A percentile compares a stretch with the other conserved stretches of the same genome.
These are phyloP conservation scores for Pocillopora meandrina DNA, from an alignment of 92 coral and sea anemone species.

Conservation along the genomic window DNA sequence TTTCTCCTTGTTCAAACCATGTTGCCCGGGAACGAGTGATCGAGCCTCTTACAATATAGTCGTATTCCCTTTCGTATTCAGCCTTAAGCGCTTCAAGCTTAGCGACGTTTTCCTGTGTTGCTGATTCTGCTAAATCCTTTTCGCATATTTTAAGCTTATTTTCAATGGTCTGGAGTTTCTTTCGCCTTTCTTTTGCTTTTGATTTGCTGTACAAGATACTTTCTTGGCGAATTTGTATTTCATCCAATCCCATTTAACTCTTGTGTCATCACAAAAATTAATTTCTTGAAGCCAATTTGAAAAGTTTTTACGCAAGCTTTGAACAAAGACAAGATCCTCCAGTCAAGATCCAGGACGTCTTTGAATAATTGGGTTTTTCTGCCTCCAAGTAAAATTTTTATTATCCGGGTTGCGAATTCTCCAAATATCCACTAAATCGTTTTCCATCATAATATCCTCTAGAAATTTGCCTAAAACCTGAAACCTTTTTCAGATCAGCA, in stretches of 20 bases:
- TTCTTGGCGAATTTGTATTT: neutral
- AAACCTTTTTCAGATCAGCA: too few species aligned
- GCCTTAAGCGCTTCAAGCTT: slow-evolving; percentile 15
- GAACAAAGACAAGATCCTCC: neutral
- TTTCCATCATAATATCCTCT: too few species aligned
- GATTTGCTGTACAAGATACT: neutral
- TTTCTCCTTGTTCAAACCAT: slow-evolving; percentile 40
- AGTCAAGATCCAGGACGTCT: neutral
- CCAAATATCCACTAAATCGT: too few species aligned
- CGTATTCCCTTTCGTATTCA: slow-evolving; percentile 26
- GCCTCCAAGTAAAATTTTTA: too few species aligned
- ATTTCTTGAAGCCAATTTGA: neutral
- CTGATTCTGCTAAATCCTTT: slow-evolving; percentile 10
- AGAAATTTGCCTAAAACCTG: too few species aligned
- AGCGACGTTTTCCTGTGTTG: slow-evolving; percentile 31
- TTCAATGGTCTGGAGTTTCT: neutral
- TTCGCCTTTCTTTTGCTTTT: too few species aligned
- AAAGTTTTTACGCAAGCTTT: neutral
- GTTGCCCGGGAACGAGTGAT: slow-evolving; percentile 42
- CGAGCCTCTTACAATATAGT: slow-evolving; percentile 25
- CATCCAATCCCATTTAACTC: neutral
- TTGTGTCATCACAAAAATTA: neutral
- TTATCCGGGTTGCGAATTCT: too few species aligned
- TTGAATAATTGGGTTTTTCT: too few species aligned
- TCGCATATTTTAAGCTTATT: neutral